phyloP scores from a whole-genome alignment of 2,797 vertebrate genomes.

The Sebastes aleutianus region DNA sequence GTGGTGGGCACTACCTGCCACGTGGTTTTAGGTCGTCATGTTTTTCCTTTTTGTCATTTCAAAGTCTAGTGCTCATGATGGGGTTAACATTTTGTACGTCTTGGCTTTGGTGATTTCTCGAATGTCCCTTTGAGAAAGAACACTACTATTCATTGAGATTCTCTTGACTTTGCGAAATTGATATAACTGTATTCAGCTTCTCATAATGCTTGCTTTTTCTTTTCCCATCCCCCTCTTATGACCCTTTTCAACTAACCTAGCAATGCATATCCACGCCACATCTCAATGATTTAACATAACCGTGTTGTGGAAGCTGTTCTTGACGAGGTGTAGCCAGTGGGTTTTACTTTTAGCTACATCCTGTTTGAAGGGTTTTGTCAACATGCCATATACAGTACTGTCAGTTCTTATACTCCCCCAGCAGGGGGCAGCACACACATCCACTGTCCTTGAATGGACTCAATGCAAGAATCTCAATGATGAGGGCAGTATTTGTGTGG shows the following conservation, averaged over 20 bases:
- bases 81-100: slow-evolving; percentile 33
- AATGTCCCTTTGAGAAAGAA: slow-evolving; percentile 11
- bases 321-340: neutral
- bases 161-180: slow-evolving; percentile 25
- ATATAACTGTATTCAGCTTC: slow-evolving; percentile 23
- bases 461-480: slow-evolving; percentile 65
- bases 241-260: slow-evolving; percentile 30
- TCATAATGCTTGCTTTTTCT: slow-evolving; percentile 13
- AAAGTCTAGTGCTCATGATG: slow-evolving; percentile 37
- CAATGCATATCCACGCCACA: slow-evolving; percentile 35
- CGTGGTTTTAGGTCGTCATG: slow-evolving; percentile 41
- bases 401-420: slow-evolving; percentile 42
- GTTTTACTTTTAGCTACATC: slow-evolving; percentile 20
- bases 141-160: slow-evolving; percentile 26
- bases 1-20: slow-evolving; percentile 64
- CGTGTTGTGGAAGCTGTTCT: neutral
- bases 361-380: slow-evolving; percentile 26
- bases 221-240: neutral
- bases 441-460: slow-evolving; percentile 60
- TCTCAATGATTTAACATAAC: slow-evolving; percentile 19
- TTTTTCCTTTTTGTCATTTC: slow-evolving; percentile 56
- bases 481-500: slow-evolving; percentile 68
- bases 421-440: slow-evolving; percentile 61
- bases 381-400: slow-evolving; percentile 46
- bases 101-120: slow-evolving; percentile 29